Conservation (phyloP, 1,140 invertebrate genomes). For the Aphelenchoides fujianensis region DNA sequence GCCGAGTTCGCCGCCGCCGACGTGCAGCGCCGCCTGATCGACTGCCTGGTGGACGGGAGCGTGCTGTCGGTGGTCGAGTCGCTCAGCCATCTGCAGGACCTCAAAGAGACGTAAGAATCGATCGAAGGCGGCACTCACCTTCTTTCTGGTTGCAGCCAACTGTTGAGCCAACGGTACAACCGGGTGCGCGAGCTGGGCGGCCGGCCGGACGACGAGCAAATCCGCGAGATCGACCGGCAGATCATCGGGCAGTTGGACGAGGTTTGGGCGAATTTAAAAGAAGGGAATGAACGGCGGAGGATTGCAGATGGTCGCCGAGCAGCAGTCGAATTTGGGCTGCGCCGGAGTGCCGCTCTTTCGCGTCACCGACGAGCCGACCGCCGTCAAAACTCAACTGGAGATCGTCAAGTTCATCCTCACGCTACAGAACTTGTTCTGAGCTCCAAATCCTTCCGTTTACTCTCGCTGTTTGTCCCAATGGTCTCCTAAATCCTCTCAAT, state of each 20-base stretch:
- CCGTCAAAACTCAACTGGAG: conserved; percentile 15
- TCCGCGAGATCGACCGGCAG: conserved; percentile 1
- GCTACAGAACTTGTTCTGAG: conserved; percentile 10
- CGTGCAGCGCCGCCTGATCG: background rate
- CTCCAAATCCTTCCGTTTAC: background rate
- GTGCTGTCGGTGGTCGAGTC: conserved; percentile 9
- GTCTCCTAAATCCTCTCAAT: too few species aligned
- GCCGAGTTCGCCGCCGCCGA: background rate
- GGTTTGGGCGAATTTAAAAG: conserved; percentile 10
- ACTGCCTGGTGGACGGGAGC: conserved; percentile 9
- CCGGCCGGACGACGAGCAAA: background rate
- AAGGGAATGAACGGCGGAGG: background rate
- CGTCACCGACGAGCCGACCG: background rate
- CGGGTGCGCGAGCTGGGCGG: conserved; percentile 12
- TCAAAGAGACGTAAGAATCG: conserved; percentile 22
- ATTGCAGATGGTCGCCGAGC: conserved; percentile 7
- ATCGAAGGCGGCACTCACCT: background rate
- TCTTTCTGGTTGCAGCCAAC: conserved; percentile 12
- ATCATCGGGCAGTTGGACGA: conserved; percentile 12
- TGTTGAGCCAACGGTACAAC: conserved; percentile 11
- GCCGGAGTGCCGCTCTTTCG: conserved; percentile 4
- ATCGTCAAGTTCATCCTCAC: conserved; percentile 11
- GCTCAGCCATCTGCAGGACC: conserved; percentile 10
- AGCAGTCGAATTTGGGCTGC: conserved; percentile 20
- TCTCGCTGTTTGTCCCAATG: too few species aligned